Evolutionary conservation across 2,113 vertebrate genomes (phyloP).

Genomic region (Tauraco erythrolophus): DNA sequence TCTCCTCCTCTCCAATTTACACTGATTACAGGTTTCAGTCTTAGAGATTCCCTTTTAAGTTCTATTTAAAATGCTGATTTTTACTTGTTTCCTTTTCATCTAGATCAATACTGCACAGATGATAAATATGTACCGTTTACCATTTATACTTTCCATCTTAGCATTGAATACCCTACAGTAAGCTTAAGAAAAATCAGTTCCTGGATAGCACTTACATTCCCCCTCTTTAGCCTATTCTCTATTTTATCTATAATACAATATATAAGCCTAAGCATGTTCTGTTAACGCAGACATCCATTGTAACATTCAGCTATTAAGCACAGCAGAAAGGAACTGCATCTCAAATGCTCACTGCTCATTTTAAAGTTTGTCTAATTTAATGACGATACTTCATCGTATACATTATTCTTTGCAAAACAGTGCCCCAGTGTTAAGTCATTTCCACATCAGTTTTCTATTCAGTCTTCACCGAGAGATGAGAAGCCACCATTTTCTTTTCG

Average conservation of each 20-base stretch:
- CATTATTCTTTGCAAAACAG: not conserved
- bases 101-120: slow-evolving; percentile 44
- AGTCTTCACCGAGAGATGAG: not conserved
- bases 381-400: not conserved
- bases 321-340: not conserved
- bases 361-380: slow-evolving; percentile 29
- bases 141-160: slow-evolving; percentile 6
- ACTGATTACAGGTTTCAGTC: slow-evolving; percentile 52
- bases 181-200: slow-evolving; percentile 23
- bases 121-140: slow-evolving; percentile 27
- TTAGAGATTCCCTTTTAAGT: slow-evolving; percentile 10
- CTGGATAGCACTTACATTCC: not conserved
- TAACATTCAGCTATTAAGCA: not conserved
- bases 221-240: not conserved
- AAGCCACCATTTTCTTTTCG: slow-evolving; percentile 57
- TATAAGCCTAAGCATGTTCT: not conserved
- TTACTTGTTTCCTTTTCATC: slow-evolving; percentile 57
- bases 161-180: not conserved
- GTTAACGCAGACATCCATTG: not conserved
- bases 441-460: not conserved
- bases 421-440: not conserved
- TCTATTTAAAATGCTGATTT: slow-evolving; percentile 64
- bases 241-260: not conserved
- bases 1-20: slow-evolving; percentile 47
- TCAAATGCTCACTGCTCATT: not conserved